Base-by-base conservation (phyloP, 53 echinoderm and acorn worm genomes). In the Luidia sarsii region DNA sequence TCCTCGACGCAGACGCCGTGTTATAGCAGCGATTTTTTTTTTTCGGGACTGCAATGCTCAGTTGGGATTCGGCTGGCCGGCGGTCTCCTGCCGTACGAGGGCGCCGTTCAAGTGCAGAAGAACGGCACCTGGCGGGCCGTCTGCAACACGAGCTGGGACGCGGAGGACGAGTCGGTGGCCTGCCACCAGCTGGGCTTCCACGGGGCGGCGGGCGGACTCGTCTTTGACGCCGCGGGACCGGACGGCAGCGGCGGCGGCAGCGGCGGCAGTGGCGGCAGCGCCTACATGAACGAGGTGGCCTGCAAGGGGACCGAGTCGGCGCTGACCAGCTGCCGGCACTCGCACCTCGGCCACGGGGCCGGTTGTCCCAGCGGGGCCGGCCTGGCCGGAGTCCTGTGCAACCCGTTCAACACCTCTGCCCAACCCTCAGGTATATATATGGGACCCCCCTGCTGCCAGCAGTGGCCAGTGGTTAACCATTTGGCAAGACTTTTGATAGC, bases 61-160 rank as follows among this genome's bases (percentile, higher is more conserved):
- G 67, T 27, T 66, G 14, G 11, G 25, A 41, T 66, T 43, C 67
- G 46, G 24, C 67, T 66, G 67, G 27, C 45, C 45, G 67, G 16
- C 27, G 45, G 67, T 13, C 39, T 66, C 67, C 43, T 66, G 45
- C 43, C 67, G 45, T 35, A 66, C 25, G 67, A 66, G 33, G 67
- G 67, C 45, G 67, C 67, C 27, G 28, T 66, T 41, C 43, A 66
- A 18, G 39, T 66, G 45, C 45, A 66, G 43, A 41, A 19, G 45
- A 66, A 66, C 67, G 28, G 46, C 67, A 3, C 34, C 41, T 66
- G 67, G 67, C 67, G 45, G 43, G 41, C 67, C 1, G 67, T 66
- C 8, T 66, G 67, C 34, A 25, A 25, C 2, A 43, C 67, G 11
- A 27, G 46, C 24, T 66, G 67, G 67, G 67, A 66, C 27, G 7